Evolutionary conservation across 2,888 invertebrate genomes (phyloP).

Genomic region (Ophioninae sp.): DNA sequence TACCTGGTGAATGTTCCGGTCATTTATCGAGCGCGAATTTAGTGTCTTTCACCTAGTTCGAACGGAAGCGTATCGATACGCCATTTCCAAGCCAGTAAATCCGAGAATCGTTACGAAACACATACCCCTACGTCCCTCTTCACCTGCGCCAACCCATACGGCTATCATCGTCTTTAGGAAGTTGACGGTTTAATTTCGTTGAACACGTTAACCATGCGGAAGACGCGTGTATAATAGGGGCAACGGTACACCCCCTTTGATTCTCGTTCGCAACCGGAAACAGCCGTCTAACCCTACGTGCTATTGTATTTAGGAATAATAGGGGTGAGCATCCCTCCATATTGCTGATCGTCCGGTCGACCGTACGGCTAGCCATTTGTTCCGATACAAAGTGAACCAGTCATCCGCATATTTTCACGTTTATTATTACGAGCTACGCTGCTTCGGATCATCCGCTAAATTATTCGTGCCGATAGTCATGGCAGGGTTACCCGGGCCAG

Average conservation of each 20-base stretch:
- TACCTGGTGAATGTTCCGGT: not conserved
- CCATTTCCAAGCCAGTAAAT: constrained; percentile 24
- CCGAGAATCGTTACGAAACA: not conserved
- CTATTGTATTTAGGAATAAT: constrained; percentile 19
- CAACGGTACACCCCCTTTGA: constrained; percentile 40
- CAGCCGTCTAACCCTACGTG: constrained; percentile 30
- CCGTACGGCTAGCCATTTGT: constrained; percentile 11
- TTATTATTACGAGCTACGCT: constrained; percentile 8
- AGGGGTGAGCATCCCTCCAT: constrained; percentile 10
- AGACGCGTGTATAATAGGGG: constrained; percentile 40
- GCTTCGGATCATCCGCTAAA: not conserved
- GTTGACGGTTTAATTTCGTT: constrained; percentile 28
- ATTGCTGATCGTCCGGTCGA: not conserved
- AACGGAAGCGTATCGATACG: constrained; percentile 11
- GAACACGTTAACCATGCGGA: constrained; percentile 52
- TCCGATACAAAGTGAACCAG: constrained; percentile 33
- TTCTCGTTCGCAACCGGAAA: constrained; percentile 47
- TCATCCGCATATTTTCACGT: constrained; percentile 12
- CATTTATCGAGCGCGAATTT: not conserved
- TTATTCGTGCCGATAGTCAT: not conserved
- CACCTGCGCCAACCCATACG: not conserved
- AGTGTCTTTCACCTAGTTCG: not conserved
- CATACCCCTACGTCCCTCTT: too few relatives aligned
- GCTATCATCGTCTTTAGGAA: constrained; percentile 24
- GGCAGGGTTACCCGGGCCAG: not conserved